Base-by-base conservation (phyloP, 2,888 invertebrate genomes). In the Amphipyra berbera region DNA sequence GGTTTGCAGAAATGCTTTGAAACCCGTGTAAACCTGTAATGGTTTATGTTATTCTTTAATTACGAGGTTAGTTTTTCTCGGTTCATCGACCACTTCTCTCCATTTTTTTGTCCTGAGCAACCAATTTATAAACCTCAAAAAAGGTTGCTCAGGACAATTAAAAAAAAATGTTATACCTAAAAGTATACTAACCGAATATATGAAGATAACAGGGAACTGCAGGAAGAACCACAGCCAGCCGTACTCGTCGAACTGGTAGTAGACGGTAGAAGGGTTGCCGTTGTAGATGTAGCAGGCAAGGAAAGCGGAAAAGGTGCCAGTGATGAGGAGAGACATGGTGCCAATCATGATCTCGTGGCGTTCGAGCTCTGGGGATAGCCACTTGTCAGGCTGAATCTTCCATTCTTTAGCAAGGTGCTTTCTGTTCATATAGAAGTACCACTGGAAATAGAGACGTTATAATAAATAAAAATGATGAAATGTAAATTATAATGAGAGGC, bases 371-470 rank as follows among this genome's bases (percentile, higher is more conserved):
- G 96, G 96, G 0, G 96, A 88, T 10, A 97, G 79, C 96, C 96
- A 97, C 71, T 96, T 96, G 44, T 93, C 94, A 0, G 97, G 97
- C 82, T 97, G 97, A 71, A 97, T 96, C 89, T 97, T 97, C 97
- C 97, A 97, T 73, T 96, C 96, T 53, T 96, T 91, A 0, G 97
- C 94, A 7, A 88, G 81, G 78, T 96, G 95, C 0, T 96, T 90
- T 82, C 95, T 95, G 1, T 95, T 92, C 15, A 97, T 93, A 88
- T 97, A 97, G 88, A 96, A 97, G 83, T 96, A 96, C 96, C 96
- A 97, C 96, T 97, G 93, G 4, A 89, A 87, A 41, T 35, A 13
- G 4, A 48, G 15, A 14, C 12, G 1, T 10, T 0, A 15, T 0
- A 40, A 37, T 30, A n/a, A n/a, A 14, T 8, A 4, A 4, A 41